Conservation (phyloP, 2,797 vertebrate species). For the Garrulus glandarius region DNA sequence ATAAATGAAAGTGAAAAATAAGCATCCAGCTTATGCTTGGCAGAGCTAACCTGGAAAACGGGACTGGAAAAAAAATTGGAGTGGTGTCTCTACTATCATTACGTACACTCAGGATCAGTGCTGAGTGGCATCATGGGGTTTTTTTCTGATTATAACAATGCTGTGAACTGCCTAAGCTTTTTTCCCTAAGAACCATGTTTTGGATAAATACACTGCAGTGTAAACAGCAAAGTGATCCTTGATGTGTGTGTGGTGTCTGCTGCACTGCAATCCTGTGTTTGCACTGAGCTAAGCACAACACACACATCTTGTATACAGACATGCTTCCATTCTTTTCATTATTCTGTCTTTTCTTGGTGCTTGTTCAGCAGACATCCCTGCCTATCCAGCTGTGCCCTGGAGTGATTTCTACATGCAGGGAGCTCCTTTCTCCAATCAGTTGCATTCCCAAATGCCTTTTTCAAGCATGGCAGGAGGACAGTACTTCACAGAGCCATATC, state of each 20-base stretch:
- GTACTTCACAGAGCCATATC: background rate
- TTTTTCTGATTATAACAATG: background rate
- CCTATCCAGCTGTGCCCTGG: conserved; percentile 25
- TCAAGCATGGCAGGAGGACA: background rate
- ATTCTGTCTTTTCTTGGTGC: background rate
- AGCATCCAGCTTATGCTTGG: background rate
- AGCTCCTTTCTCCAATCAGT: background rate
- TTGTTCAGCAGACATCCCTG: background rate
- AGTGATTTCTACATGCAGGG: conserved; percentile 12
- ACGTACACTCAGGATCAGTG: background rate
- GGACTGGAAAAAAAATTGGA: background rate
- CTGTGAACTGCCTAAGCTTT: background rate
- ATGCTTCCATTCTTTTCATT: background rate
- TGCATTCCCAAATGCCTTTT: background rate
- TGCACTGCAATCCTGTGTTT: background rate
- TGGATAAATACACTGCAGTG: background rate
- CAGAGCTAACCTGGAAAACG: background rate
- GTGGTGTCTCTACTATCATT: background rate
- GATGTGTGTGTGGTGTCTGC: background rate
- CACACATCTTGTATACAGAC: background rate
- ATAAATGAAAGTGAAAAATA: background rate
- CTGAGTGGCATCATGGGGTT: background rate
- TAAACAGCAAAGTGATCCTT: background rate
- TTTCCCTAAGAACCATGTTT: background rate
- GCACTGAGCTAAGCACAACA: background rate